A percentile compares a stretch with the other conserved stretches of the same genome.
Conservation (phyloP, 2,113 vertebrate species). For the Corythornis vintsioides region DNA sequence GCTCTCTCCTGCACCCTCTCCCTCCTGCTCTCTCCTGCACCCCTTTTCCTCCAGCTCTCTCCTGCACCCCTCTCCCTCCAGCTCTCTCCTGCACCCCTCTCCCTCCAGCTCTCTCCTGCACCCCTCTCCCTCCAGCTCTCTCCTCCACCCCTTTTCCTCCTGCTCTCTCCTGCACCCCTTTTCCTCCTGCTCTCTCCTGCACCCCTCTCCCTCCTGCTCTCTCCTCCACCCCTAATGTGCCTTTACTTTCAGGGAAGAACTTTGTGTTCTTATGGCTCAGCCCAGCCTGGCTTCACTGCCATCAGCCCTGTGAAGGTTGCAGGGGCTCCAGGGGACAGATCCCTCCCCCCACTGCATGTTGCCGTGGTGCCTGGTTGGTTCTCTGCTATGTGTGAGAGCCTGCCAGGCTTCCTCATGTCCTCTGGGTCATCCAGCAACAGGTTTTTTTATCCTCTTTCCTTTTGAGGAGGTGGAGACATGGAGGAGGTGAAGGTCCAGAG, state of each 20-base stretch:
- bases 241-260: background rate
- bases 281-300: background rate
- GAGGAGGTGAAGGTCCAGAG: background rate
- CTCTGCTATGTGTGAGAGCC: background rate
- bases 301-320: background rate
- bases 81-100: background rate
- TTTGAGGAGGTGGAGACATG: background rate
- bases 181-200: no score
- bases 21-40: background rate
- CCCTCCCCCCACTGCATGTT: background rate
- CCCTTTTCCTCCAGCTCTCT: background rate
- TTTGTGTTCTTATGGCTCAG: background rate
- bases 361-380: fast-evolving
- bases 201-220: background rate
- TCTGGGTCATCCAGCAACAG: background rate
- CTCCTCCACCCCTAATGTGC: fast-evolving
- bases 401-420: background rate
- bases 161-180: background rate
- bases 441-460: background rate
- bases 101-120: no score
- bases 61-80: background rate
- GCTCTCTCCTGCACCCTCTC: no score
- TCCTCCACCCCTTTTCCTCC: background rate
- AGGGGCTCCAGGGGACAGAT: background rate
- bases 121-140: background rate